phyloP scores from a whole-genome alignment of 2,113 vertebrate genomes.

The Erythrocercus mccallii region DNA sequence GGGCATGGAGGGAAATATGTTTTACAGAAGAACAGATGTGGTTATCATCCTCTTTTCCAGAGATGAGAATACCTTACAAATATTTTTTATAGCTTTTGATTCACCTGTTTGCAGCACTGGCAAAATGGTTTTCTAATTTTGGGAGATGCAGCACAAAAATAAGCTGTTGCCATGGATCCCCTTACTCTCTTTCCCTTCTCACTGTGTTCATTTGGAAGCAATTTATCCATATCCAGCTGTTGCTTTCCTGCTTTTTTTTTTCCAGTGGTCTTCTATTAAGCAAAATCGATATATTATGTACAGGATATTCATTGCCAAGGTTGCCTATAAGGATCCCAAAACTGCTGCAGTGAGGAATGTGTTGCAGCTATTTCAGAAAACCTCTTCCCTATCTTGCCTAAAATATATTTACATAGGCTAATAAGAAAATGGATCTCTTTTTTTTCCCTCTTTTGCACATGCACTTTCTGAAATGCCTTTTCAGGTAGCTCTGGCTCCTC shows the following conservation, averaged over 20 bases:
- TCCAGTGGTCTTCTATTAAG: neutral
- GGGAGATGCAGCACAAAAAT: neutral
- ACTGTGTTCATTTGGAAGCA: neutral
- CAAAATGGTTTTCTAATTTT: neutral
- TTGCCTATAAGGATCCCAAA: neutral
- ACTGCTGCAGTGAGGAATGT: neutral
- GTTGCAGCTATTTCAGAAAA: neutral
- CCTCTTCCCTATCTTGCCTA: neutral
- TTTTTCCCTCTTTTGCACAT: neutral
- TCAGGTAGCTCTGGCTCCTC: neutral
- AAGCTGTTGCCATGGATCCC: conserved; percentile 23
- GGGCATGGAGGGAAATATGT: neutral
- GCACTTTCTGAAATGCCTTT: neutral
- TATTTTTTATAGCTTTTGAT: neutral
- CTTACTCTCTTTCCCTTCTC: neutral
- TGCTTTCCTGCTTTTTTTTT: neutral
- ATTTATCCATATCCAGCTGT: neutral
- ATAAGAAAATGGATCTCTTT: neutral
- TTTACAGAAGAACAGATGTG: neutral
- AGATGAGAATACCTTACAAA: neutral
- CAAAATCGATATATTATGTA: neutral
- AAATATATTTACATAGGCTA: neutral
- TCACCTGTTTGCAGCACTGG: neutral
- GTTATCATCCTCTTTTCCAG: neutral
- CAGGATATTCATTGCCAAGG: neutral